These are phyloP conservation scores for Ceramica pisi DNA, from an alignment of 2,888 invertebrate species.

Conservation along the genomic window DNA sequence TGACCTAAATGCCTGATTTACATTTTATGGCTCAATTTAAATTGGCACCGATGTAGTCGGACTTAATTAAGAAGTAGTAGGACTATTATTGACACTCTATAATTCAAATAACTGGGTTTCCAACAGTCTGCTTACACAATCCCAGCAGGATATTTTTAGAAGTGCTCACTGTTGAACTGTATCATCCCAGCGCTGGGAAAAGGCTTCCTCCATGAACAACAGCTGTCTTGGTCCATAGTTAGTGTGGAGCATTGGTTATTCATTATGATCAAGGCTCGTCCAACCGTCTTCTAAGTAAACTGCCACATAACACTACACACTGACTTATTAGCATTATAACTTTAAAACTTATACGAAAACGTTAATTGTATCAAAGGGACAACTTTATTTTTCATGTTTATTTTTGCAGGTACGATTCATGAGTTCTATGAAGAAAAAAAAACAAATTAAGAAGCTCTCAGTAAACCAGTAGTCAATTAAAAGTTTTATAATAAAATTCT, in stretches of 20 bases:
- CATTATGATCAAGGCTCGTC: no score
- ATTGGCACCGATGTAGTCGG: conserved; percentile 44
- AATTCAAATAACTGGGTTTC: conserved; percentile 9
- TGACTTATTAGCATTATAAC: neutral
- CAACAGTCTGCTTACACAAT: neutral
- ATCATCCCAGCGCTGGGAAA: neutral
- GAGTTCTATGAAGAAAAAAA: neutral
- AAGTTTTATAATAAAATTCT: neutral
- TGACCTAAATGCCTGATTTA: conserved; percentile 58
- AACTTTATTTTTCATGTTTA: neutral
- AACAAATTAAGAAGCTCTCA: neutral
- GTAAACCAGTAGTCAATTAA: neutral
- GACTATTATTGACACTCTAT: conserved; percentile 28
- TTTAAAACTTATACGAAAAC: neutral
- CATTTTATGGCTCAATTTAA: conserved; percentile 57
- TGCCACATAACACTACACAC: no score
- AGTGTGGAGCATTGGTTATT: no score
- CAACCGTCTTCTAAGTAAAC: no score
- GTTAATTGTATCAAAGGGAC: neutral
- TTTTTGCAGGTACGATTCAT: neutral
- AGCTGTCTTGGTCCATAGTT: neutral
- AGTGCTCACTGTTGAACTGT: neutral
- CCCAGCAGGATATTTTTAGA: neutral
- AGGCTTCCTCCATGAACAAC: neutral
- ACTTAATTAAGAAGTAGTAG: conserved; percentile 53